Conservation (phyloP, 2,113 vertebrate genomes). For the Barnardius zonarius region DNA sequence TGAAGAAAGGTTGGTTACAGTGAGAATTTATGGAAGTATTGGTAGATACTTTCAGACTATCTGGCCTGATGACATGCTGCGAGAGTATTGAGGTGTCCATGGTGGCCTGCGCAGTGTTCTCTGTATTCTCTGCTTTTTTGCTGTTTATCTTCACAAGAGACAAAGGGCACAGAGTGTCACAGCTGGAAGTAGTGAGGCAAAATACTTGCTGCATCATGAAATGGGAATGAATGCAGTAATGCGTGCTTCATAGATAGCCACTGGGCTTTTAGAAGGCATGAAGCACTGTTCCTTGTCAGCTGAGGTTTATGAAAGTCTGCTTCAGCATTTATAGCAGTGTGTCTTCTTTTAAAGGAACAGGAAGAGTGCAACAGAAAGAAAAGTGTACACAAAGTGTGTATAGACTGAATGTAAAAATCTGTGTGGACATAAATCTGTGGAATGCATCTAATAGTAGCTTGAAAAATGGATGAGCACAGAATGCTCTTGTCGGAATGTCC, state of each 20-base stretch:
- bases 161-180: rapidly evolving
- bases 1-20: neutral
- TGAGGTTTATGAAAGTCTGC: neutral
- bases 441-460: neutral
- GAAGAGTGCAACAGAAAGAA: neutral
- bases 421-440: neutral
- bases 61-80: neutral
- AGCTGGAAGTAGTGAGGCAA: neutral
- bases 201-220: neutral
- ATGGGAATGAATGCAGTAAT: neutral
- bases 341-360: neutral
- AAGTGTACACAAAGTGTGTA: neutral
- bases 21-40: neutral
- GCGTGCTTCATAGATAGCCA: neutral
- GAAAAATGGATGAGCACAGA: neutral
- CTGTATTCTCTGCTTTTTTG: neutral
- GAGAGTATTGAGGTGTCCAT: rapidly evolving
- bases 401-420: neutral
- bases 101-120: neutral
- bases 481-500: neutral
- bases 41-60: neutral
- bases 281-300: neutral
- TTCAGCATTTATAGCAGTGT: neutral
- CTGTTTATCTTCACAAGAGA: neutral
- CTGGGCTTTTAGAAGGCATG: neutral